A percentile compares a stretch with the other conserved stretches of the same genome.
Evolutionary conservation across 2,797 vertebrate species (phyloP).

Genomic region (Acrossocheilus wenchowensis): DNA sequence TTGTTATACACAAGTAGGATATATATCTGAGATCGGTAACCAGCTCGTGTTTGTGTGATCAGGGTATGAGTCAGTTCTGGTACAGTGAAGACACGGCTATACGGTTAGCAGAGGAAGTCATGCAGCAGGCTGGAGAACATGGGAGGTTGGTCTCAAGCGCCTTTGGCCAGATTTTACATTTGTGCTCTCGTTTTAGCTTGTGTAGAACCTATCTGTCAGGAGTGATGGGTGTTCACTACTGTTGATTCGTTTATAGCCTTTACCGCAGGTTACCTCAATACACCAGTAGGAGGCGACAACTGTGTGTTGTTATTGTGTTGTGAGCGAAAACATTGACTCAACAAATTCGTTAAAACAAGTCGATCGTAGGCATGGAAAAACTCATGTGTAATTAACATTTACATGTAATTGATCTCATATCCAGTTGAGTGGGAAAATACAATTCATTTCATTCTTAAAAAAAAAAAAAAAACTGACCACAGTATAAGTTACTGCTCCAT

Average conservation of each 20-base stretch:
- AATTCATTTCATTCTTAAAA: too few relatives aligned
- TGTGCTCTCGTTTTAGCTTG: not conserved
- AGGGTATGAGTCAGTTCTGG: slow-evolving; percentile 98
- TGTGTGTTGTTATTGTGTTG: not conserved
- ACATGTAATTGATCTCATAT: not conserved
- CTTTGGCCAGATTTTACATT: not conserved
- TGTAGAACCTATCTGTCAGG: not conserved
- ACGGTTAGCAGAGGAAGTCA: slow-evolving; percentile 82
- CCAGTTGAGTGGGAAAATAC: not conserved
- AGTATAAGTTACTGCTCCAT: too few relatives aligned
- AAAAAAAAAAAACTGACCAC: too few relatives aligned
- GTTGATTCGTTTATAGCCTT: not conserved
- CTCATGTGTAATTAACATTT: not conserved
- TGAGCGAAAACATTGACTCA: not conserved
- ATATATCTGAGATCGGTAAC: not conserved
- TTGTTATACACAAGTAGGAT: too few relatives aligned
- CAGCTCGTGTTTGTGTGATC: slow-evolving; percentile 13
- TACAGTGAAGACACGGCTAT: slow-evolving; percentile 88
- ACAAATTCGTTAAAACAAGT: not conserved
- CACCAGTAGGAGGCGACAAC: not conserved
- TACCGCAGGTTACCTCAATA: not conserved
- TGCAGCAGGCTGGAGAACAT: slow-evolving; percentile 82
- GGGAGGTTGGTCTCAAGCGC: slow-evolving; percentile 80
- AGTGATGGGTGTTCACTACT: not conserved
- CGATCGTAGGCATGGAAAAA: not conserved